Evolutionary conservation across 2,888 invertebrate species (phyloP), one percentile per base, ranked within the genome.

Genomic region (Cataglyphis cursor): DNA sequence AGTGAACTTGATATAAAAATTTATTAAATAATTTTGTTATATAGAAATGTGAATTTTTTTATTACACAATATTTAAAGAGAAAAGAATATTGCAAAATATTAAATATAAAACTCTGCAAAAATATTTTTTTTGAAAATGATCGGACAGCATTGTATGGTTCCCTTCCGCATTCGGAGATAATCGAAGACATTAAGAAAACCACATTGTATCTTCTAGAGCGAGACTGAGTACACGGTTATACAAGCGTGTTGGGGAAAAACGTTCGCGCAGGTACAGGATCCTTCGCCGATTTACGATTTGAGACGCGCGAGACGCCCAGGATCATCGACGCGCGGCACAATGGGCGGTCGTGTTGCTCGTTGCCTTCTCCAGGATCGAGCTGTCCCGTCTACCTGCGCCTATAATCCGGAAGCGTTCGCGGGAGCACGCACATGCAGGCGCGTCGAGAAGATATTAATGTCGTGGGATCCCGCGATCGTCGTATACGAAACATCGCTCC

Each of bases 401-500:
- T 89, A 84, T 90, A 90, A 90, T 93, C 92, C 92, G 89, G 86
- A 89, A 91, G 89, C 84, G 84, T 88, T 88, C 89, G 90, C 90
- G 85, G 83, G 87, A 92, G 87, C 92, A 93, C 92, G 92, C 88
- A 90, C 88, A 90, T 90, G 89, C 82, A 83, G 75, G 54, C 74
- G 64, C 74, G 81, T 75, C 62, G 70, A 66, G 66, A 73, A 81
- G 82, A 87, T 75, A 78, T 80, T 73, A 54, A 51, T 80, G 74
- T 86, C 88, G 80, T 85, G 75, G 82, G 66, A 66, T 44, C 84
- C 51, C 84, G 59, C 54, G 5, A 44, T 9, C 57, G 66, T 81
- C 48, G 59, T 64, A 72, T 78, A 31, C 70, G 57, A 78, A 59
- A 78, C 21, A 72, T 78, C 31, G 31, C 41, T 41, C 68, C 68